Evolutionary conservation across 2,797 vertebrate species (phyloP), one percentile per base, ranked within the genome.

Genomic region (Eurystomus glaucurus): DNA sequence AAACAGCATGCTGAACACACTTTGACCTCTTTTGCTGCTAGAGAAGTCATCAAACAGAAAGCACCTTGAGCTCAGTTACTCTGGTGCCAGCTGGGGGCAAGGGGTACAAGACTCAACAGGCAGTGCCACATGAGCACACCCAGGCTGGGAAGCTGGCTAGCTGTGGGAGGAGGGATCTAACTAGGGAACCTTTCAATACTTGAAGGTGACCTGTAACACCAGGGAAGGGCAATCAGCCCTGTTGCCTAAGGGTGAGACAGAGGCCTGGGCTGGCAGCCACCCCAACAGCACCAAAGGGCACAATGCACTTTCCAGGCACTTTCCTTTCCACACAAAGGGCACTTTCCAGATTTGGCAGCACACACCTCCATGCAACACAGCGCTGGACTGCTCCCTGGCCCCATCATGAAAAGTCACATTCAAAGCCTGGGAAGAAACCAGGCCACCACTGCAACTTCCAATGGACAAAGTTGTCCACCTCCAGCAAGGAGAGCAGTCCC

Each of bases 351-450:
- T 37, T 14, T 61, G 25, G 28, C 62, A 83, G n/a, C 6, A 2
- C 26, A 35, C 3, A 13, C 3, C 33, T 12, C 31, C 4, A 9
- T 1, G 0, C 0, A 3, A 16, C 1, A 0, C 21, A 48, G 14
- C 0, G 0, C 70, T 43, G 37, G 17, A 25, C 54, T 62, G 48
- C 14, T 76, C 79, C 31, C 19, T 1, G 2, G 45, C 11, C 21
- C 54, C 45, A 35, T 19, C 75, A 43, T 2, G 4, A 31, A 19
- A 57, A 80, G 45, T 52, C 50, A 64, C 8, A 6, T 43, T 8
- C 60, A 72, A 93, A 68, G 52, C 14, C 39, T 41, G 14, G 35
- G 55, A 88, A 64, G 50, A 69, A 85, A 37, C 7, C 37, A 60
- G 46, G 23, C 26, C 28, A 77, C 5, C 28, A 16, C 45, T 50